A percentile compares a stretch with the other conserved stretches of the same genome.
Evolutionary conservation across 2,888 invertebrate species (phyloP).

Genomic region (Dasysyrphus tricinctus): DNA sequence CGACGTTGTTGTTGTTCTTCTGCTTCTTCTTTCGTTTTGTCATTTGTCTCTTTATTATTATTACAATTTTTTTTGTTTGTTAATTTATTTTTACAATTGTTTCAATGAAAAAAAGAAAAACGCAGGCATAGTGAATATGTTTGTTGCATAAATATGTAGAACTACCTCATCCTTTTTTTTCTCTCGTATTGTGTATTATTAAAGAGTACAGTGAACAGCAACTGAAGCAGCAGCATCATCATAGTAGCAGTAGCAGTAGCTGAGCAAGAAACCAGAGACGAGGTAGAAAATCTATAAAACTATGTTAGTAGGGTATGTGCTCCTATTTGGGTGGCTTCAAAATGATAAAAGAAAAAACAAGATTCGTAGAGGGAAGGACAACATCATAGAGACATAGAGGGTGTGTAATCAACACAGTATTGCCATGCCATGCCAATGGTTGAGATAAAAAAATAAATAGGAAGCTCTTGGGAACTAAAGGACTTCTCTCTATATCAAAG

Average conservation of each 20-base stretch:
- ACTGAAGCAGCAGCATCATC: slow-evolving; percentile 15
- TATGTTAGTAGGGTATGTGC: slow-evolving; percentile 73
- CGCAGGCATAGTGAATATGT: slow-evolving; percentile 29
- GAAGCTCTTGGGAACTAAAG: slow-evolving; percentile 31
- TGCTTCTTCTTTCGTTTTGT: slow-evolving; percentile 17
- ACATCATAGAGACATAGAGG: slow-evolving; percentile 11
- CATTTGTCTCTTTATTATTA: slow-evolving; percentile 32
- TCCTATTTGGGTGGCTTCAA: slow-evolving; percentile 38
- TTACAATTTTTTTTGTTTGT: slow-evolving; percentile 36
- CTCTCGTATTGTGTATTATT: background rate
- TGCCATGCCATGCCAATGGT: slow-evolving; percentile 17
- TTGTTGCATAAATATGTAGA: background rate
- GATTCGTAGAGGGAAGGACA: slow-evolving; percentile 11
- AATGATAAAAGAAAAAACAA: too few species aligned
- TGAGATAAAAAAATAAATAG: slow-evolving; percentile 2
- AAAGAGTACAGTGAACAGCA: slow-evolving; percentile 27
- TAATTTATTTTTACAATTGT: slow-evolving; percentile 60
- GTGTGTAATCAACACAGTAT: slow-evolving; percentile 23
- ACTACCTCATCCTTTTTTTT: slow-evolving; percentile 34
- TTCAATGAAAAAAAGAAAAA: slow-evolving; percentile 59
- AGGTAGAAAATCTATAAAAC: slow-evolving; percentile 62
- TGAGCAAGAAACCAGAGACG: slow-evolving; percentile 40
- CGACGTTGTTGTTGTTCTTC: slow-evolving; percentile 18
- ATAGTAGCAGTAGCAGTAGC: slow-evolving; percentile 23
- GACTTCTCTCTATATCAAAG: slow-evolving; percentile 11